phyloP scores from a whole-genome alignment of 2,113 vertebrate species.

The Toxotes jaculatrix region DNA sequence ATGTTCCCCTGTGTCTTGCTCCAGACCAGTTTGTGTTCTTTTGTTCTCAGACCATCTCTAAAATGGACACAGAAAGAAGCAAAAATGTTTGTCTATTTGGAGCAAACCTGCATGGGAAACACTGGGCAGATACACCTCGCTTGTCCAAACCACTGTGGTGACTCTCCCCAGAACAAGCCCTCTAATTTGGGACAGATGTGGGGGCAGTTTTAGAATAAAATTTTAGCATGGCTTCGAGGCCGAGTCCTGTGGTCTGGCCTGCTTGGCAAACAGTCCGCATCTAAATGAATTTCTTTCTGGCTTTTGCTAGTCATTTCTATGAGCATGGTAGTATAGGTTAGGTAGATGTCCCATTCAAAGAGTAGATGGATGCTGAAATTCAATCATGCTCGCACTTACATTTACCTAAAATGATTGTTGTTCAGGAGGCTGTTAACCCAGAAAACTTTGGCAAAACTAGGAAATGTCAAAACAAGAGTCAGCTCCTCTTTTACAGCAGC shows the following conservation, averaged over 20 bases:
- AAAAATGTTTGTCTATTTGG: constrained; percentile 71
- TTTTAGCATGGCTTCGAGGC: constrained; percentile 68
- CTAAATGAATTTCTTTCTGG: constrained; percentile 57
- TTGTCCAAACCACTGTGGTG: constrained; percentile 76
- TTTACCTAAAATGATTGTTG: constrained; percentile 36
- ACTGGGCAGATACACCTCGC: constrained; percentile 64
- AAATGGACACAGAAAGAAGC: constrained; percentile 48
- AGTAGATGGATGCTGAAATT: constrained; percentile 33
- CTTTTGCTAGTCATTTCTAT: constrained; percentile 34
- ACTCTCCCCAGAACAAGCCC: constrained; percentile 75
- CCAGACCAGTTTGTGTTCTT: constrained; percentile 22
- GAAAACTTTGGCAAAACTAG: not conserved
- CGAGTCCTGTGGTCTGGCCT: constrained; percentile 74
- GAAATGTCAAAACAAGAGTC: constrained; percentile 9
- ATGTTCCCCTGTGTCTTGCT: constrained; percentile 4
- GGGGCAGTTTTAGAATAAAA: constrained; percentile 79
- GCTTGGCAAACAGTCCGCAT: constrained; percentile 71
- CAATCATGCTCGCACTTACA: constrained; percentile 33
- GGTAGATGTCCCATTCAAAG: constrained; percentile 49
- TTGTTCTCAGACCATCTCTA: constrained; percentile 30
- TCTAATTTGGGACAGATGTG: constrained; percentile 84
- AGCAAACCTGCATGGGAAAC: constrained; percentile 78
- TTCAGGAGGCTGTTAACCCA: constrained; percentile 3
- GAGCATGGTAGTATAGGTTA: constrained; percentile 13
- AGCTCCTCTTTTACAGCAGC: not conserved